These are phyloP conservation scores for Ochlodes sylvanus DNA, from an alignment of 2,888 invertebrate species.

Conservation along the genomic window DNA sequence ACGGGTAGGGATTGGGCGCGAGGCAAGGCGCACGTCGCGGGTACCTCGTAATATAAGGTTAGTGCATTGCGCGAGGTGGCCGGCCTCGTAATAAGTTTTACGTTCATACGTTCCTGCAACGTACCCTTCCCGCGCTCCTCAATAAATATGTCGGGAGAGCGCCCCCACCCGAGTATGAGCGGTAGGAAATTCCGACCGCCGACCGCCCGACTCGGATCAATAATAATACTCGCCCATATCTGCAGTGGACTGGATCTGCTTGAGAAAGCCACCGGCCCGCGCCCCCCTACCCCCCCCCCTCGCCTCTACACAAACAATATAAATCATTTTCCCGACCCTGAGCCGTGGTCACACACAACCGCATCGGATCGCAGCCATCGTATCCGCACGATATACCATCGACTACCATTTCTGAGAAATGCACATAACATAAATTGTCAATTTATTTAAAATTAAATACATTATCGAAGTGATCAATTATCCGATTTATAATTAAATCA, in stretches of 20 bases:
- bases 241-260: conserved; percentile 83
- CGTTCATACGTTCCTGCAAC: conserved; percentile 62
- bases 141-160: conserved; percentile 75
- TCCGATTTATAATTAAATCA: too few relatives aligned
- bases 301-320: conserved; percentile 80
- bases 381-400: conserved; percentile 31
- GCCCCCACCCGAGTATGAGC: conserved; percentile 74
- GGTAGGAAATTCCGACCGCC: conserved; percentile 75
- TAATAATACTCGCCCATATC: conserved; percentile 85
- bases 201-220: conserved; percentile 80
- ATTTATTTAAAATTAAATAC: too few relatives aligned
- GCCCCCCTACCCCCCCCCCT: conserved; percentile 48
- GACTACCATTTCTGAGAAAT: conserved; percentile 10
- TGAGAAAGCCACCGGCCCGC: conserved; percentile 71
- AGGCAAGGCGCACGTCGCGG: conserved; percentile 62
- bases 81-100: conserved; percentile 76
- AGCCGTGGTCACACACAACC: conserved; percentile 68
- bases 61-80: conserved; percentile 68
- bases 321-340: conserved; percentile 80
- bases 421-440: too few relatives aligned
- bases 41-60: conserved; percentile 66
- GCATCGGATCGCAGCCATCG: conserved; percentile 46
- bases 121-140: conserved; percentile 63
- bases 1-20: conserved; percentile 83
- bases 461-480: too few relatives aligned